phyloP scores from a whole-genome alignment of 1,140 invertebrate genomes.

The Coelopa frigida region DNA sequence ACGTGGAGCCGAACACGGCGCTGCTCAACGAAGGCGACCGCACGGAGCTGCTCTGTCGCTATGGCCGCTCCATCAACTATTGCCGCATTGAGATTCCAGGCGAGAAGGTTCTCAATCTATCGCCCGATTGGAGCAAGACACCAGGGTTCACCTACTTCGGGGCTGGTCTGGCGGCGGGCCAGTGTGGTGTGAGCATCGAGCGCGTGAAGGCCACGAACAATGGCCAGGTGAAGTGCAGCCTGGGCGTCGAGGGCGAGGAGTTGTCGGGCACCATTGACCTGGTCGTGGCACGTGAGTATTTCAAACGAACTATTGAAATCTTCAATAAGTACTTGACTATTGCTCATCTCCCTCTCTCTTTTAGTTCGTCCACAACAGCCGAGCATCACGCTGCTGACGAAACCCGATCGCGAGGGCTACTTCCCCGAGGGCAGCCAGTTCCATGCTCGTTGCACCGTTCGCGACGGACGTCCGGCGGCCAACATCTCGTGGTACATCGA shows the following conservation, averaged over 20 bases:
- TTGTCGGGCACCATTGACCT: slow-evolving; percentile 53
- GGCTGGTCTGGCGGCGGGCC: slow-evolving; percentile 50
- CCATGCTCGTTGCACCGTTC: slow-evolving; percentile 57
- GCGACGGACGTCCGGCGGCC: slow-evolving; percentile 60
- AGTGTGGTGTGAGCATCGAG: slow-evolving; percentile 61
- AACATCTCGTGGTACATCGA: slow-evolving; percentile 62
- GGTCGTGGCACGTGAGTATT: slow-evolving; percentile 62
- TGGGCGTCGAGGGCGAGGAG: slow-evolving; percentile 47
- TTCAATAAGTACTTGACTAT: neutral
- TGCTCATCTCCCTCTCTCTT: neutral
- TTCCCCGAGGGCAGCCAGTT: slow-evolving; percentile 56
- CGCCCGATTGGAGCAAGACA: slow-evolving; percentile 35
- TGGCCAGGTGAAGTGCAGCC: slow-evolving; percentile 59
- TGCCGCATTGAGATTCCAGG: slow-evolving; percentile 50
- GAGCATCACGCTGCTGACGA: slow-evolving; percentile 49
- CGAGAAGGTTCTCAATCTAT: slow-evolving; percentile 37
- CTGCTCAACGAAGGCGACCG: slow-evolving; percentile 43
- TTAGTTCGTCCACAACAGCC: slow-evolving; percentile 55
- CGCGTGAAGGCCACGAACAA: slow-evolving; percentile 56
- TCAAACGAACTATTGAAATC: neutral
- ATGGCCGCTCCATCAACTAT: slow-evolving; percentile 37
- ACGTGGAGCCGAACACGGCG: slow-evolving; percentile 37
- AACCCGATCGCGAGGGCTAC: slow-evolving; percentile 38
- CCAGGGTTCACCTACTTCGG: slow-evolving; percentile 49
- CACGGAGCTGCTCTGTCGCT: slow-evolving; percentile 46